Percentiles rank a stretch among this genome's conserved stretches.
Evolutionary conservation across 2,113 vertebrate genomes (phyloP).

Genomic region (Chloebia gouldiae): DNA sequence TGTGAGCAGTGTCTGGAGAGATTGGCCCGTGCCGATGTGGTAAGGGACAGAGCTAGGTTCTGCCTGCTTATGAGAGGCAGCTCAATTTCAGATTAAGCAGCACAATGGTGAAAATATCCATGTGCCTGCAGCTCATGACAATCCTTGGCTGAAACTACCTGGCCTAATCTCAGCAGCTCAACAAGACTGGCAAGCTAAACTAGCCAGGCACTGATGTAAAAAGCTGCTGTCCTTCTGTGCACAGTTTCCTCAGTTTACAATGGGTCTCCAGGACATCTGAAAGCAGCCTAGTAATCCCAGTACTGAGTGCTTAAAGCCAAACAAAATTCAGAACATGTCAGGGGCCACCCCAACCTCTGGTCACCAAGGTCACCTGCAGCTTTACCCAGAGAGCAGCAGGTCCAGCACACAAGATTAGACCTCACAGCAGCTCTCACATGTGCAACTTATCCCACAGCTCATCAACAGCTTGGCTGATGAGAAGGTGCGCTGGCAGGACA

Average conservation of each 20-base stretch:
- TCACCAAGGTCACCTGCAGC: background rate
- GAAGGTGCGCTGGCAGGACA: constrained; percentile 87
- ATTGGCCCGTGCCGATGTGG: constrained; percentile 81
- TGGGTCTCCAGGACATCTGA: background rate
- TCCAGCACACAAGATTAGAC: background rate
- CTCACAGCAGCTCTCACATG: background rate
- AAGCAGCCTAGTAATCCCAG: background rate
- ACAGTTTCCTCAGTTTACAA: background rate
- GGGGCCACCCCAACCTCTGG: background rate
- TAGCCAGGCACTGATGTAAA: background rate
- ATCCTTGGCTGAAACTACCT: background rate
- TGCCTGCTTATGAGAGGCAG: background rate
- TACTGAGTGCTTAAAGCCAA: background rate
- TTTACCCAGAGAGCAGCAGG: background rate
- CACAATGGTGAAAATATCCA: background rate
- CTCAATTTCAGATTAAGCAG: background rate
- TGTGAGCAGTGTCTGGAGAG: constrained; percentile 84
- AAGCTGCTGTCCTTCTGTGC: background rate
- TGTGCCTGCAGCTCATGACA: background rate
- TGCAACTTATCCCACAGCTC: constrained; percentile 71
- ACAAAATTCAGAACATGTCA: background rate
- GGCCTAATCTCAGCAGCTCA: background rate
- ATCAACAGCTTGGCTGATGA: constrained; percentile 88
- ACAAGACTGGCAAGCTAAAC: background rate
- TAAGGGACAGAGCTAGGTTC: constrained; percentile 8